Evolutionary conservation across 2,113 vertebrate genomes (phyloP).

Genomic region (Romanogobio albipinnatus): DNA sequence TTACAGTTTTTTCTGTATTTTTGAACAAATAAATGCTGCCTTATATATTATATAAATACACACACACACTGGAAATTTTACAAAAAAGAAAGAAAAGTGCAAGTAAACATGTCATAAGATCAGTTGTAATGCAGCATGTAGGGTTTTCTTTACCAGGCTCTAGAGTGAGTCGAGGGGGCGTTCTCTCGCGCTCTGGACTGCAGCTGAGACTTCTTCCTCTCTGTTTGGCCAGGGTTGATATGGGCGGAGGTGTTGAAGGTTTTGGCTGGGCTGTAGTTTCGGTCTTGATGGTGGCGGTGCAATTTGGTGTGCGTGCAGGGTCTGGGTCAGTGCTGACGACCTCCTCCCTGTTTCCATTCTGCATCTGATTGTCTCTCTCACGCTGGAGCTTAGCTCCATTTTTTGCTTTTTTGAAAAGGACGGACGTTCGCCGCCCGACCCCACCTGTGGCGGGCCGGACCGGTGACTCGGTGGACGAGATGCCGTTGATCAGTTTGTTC

Average conservation of each 20-base stretch:
- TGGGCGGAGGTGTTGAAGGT: constrained; percentile 67
- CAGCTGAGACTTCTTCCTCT: constrained; percentile 63
- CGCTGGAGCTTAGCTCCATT: constrained; percentile 87
- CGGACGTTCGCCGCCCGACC: constrained; percentile 88
- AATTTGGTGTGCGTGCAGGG: constrained; percentile 58
- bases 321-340: constrained; percentile 58
- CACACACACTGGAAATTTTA: too few species aligned
- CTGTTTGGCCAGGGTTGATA: constrained; percentile 57
- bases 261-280: constrained; percentile 55
- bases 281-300: constrained; percentile 64
- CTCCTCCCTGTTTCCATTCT: constrained; percentile 78
- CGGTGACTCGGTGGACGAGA: constrained; percentile 66
- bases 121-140: background rate
- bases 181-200: constrained; percentile 79
- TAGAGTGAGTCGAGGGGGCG: constrained; percentile 68
- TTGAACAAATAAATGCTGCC: too few species aligned
- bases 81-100: too few species aligned
- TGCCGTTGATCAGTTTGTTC: constrained; percentile 73
- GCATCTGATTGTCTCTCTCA: constrained; percentile 78
- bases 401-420: constrained; percentile 93
- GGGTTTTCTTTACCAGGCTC: constrained; percentile 78
- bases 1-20: too few species aligned
- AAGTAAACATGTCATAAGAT: background rate
- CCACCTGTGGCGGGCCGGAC: constrained; percentile 65
- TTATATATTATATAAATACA: too few species aligned